These are phyloP conservation scores for Neomorphus geoffroyi DNA, from an alignment of 2,797 vertebrate species.

Conservation along the genomic window DNA sequence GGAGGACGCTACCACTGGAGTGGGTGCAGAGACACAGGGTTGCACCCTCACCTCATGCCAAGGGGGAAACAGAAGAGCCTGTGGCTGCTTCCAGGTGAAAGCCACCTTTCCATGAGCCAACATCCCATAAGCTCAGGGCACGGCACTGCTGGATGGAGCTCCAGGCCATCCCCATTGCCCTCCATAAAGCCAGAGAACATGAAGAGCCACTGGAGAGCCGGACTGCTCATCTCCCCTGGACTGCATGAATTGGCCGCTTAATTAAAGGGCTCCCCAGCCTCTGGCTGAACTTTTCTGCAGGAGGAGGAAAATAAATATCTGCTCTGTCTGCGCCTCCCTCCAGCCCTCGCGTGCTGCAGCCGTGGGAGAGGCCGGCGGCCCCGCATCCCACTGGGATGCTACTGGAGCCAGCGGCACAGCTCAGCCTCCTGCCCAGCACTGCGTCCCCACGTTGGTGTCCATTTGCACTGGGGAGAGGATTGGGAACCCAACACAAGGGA, in stretches of 20 bases:
- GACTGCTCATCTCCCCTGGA: background rate
- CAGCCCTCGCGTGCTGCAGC: background rate
- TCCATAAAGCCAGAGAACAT: background rate
- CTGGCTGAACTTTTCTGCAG: conserved; percentile 42
- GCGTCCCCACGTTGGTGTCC: background rate
- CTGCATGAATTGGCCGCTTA: background rate
- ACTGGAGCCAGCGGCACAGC: background rate
- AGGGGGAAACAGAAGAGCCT: background rate
- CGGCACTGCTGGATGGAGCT: accelerated
- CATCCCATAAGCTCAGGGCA: background rate
- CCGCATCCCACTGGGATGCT: background rate
- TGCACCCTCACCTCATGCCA: accelerated
- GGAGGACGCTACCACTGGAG: background rate
- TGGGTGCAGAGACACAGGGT: background rate
- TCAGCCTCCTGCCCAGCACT: background rate
- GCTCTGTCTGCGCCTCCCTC: background rate
- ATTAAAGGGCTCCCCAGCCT: conserved; percentile 20
- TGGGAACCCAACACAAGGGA: background rate
- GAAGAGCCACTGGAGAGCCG: accelerated
- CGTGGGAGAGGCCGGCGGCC: background rate
- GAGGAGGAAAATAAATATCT: background rate
- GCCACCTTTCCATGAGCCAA: background rate
- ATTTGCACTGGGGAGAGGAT: background rate
- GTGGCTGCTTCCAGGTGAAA: background rate
- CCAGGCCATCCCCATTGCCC: background rate